These are phyloP conservation scores for Nestor notabilis DNA, from an alignment of 2,113 vertebrate species.

Conservation along the genomic window DNA sequence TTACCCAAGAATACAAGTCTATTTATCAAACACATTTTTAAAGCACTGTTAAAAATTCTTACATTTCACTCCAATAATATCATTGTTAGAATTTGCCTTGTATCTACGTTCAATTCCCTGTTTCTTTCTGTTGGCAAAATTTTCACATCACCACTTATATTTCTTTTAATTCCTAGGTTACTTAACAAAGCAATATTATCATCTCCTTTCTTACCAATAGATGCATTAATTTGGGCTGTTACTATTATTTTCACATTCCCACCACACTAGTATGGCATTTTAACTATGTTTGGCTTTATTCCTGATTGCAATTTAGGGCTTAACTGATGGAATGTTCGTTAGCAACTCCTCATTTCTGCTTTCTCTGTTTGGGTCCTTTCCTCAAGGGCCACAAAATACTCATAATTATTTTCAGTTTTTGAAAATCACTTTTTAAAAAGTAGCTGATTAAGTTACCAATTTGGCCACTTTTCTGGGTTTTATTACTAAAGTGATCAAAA, in stretches of 20 bases:
- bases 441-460: background rate
- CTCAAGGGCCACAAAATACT: background rate
- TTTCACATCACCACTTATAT: background rate
- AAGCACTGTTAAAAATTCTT: background rate
- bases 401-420: background rate
- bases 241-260: background rate
- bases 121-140: background rate
- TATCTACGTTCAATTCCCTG: background rate
- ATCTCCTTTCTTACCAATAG: background rate
- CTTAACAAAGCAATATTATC: background rate
- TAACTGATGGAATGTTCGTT: background rate
- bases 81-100: background rate
- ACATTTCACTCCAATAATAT: background rate
- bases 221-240: background rate
- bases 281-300: background rate
- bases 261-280: background rate
- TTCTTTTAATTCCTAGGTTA: background rate
- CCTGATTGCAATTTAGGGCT: background rate
- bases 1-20: background rate
- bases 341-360: background rate
- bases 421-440: background rate
- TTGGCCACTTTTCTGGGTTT: background rate
- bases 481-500: background rate
- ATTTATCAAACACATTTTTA: background rate
- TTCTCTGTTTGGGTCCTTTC: background rate